phyloP scores from a whole-genome alignment of 1,140 invertebrate species.

The Lucilia cuprina region DNA sequence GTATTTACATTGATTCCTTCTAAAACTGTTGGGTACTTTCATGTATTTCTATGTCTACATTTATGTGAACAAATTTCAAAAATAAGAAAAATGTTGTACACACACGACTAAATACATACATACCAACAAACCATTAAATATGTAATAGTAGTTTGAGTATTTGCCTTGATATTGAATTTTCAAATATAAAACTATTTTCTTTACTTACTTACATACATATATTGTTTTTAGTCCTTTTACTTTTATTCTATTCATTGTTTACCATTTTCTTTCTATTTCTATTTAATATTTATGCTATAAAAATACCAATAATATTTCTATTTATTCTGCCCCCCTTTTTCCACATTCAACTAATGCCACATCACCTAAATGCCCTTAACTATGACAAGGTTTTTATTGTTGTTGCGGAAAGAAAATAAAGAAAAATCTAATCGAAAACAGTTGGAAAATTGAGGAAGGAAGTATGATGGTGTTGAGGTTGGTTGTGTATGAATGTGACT shows the following conservation, averaged over 20 bases:
- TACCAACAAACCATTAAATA: not conserved
- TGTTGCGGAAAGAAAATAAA: not conserved
- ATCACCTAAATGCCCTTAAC: not conserved
- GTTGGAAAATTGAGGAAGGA: too few species aligned
- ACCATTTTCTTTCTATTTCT: not conserved
- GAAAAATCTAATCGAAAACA: too few species aligned
- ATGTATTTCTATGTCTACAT: not conserved
- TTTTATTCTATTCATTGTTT: not conserved
- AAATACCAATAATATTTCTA: not conserved
- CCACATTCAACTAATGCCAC: not conserved
- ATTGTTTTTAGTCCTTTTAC: not conserved
- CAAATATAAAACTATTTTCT: not conserved
- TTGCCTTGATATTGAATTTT: conserved; percentile 15
- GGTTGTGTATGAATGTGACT: not conserved
- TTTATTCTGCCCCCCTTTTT: not conserved
- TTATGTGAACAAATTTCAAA: not conserved
- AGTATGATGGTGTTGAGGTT: not conserved
- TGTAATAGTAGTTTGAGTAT: not conserved
- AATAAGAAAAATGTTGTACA: not conserved
- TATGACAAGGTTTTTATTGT: not conserved
- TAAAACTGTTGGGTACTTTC: too few species aligned
- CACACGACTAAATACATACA: not conserved
- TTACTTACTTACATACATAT: not conserved
- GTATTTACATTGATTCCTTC: too few species aligned
- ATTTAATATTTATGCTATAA: not conserved